Evolutionary conservation across 2,797 vertebrate genomes (phyloP).

Genomic region (Orestias chungarensis): DNA sequence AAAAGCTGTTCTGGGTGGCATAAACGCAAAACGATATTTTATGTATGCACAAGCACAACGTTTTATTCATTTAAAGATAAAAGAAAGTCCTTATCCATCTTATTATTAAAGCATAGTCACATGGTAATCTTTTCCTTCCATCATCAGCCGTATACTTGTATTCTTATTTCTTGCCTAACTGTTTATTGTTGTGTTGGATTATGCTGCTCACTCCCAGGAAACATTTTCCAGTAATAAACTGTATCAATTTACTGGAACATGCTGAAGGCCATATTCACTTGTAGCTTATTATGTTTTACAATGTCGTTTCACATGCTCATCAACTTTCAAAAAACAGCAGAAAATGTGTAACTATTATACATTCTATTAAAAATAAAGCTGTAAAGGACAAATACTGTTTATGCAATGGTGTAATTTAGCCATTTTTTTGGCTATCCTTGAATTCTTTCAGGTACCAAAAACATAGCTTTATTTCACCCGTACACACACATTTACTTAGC

Average conservation of each 20-base stretch:
- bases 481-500: constrained; percentile 27
- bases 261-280: constrained; percentile 4
- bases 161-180: neutral
- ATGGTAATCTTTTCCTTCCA: neutral
- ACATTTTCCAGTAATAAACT: neutral
- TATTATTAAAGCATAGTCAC: neutral
- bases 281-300: constrained; percentile 4
- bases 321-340: neutral
- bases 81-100: neutral
- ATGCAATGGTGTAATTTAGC: neutral
- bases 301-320: neutral
- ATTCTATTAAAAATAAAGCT: neutral
- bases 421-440: constrained; percentile 2
- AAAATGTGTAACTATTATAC: neutral
- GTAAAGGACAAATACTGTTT: neutral
- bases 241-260: neutral
- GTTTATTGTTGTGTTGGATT: neutral
- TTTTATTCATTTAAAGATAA: neutral
- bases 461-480: neutral
- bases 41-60: neutral
- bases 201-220: neutral
- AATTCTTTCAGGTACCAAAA: neutral
- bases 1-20: neutral
- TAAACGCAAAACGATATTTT: neutral
- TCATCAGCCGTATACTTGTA: neutral